Conservation (phyloP, 2,888 invertebrate genomes). For the Adela reaumurella region DNA sequence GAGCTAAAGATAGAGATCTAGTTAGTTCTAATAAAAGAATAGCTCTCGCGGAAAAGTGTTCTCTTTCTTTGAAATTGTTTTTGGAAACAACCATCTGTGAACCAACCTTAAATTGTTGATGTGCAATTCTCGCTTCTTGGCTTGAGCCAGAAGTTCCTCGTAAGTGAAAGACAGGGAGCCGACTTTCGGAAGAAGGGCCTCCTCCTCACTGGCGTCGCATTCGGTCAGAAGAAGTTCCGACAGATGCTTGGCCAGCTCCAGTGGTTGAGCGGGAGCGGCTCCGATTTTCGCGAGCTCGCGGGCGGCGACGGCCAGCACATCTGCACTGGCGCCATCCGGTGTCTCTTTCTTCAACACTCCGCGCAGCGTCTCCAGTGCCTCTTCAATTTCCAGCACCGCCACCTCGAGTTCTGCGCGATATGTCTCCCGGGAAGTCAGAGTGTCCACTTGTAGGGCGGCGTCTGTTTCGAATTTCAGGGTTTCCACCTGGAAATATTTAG, state of each 20-base stretch:
- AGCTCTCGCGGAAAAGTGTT: no score
- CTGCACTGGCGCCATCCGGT: conserved; percentile 49
- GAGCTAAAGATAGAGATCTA: no score
- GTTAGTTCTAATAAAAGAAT: no score
- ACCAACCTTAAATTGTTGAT: conserved; percentile 75
- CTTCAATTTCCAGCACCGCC: conserved; percentile 69
- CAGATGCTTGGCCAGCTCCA: conserved; percentile 79
- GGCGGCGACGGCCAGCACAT: conserved; percentile 59
- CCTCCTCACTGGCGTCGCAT: conserved; percentile 63
- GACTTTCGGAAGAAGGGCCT: conserved; percentile 64
- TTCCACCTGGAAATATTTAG: conserved; percentile 64
- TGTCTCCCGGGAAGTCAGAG: conserved; percentile 79
- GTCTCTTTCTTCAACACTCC: conserved; percentile 38
- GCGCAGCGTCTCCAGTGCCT: conserved; percentile 64
- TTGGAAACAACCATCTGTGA: no score
- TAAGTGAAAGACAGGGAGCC: conserved; percentile 63
- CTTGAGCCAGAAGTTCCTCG: conserved; percentile 64
- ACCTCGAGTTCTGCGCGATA: conserved; percentile 72
- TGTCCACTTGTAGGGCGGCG: conserved; percentile 78
- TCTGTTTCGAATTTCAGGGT: conserved; percentile 74
- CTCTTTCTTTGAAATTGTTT: no score
- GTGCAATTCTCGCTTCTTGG: conserved; percentile 71
- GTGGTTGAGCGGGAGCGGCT: conserved; percentile 73
- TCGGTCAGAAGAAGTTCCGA: conserved; percentile 71
- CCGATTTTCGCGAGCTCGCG: conserved; percentile 73